Evolutionary conservation across 2,797 vertebrate species (phyloP).

Genomic region (Triplophysa bombifrons): DNA sequence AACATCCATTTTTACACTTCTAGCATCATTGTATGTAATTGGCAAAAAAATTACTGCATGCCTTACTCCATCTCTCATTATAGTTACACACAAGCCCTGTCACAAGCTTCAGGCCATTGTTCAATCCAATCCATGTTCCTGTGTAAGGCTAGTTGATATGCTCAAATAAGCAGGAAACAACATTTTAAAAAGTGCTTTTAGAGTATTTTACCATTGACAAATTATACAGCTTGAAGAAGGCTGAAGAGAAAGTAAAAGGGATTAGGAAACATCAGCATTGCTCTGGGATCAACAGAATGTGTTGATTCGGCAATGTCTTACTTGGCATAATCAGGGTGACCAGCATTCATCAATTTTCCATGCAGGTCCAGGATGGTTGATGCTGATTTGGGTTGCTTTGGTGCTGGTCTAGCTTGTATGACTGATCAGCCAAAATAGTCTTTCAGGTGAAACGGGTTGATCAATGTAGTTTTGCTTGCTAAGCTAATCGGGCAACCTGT

Average conservation of each 20-base stretch:
- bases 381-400: not conserved
- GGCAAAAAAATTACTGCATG: not conserved
- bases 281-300: not conserved
- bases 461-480: not conserved
- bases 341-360: not conserved
- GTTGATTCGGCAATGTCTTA: not conserved
- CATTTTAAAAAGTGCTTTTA: not conserved
- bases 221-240: not conserved
- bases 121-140: not conserved
- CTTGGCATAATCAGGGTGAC: not conserved
- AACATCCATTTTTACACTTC: not conserved
- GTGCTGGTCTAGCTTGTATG: not conserved
- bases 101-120: not conserved
- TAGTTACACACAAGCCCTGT: not conserved
- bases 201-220: not conserved
- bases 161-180: not conserved
- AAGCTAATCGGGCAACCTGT: not conserved
- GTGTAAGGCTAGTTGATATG: not conserved
- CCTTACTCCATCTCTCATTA: not conserved
- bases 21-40: not conserved
- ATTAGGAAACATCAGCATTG: not conserved
- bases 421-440: not conserved
- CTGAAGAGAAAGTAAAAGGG: not conserved
- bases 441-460: slow-evolving; percentile 1
- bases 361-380: not conserved